phyloP scores from a whole-genome alignment of 2,888 invertebrate species.

The Andrena dorsata region DNA sequence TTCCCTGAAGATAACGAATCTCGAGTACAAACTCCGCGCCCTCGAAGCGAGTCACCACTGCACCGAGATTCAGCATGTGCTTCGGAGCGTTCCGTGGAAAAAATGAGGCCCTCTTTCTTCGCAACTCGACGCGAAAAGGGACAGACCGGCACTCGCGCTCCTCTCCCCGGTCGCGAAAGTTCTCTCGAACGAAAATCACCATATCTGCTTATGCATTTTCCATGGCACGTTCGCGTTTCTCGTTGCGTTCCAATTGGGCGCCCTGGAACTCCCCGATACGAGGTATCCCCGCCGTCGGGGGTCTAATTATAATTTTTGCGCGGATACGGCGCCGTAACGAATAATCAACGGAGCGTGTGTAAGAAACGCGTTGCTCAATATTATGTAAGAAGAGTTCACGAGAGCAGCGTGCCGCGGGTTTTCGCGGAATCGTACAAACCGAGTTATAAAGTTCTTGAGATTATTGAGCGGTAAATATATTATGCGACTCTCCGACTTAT shows the following conservation, averaged over 20 bases:
- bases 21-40: not conserved
- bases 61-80: no score
- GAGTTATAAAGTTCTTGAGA: conserved; percentile 23
- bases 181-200: not conserved
- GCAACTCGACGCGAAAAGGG: no score
- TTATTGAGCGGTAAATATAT: conserved; percentile 29
- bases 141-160: not conserved
- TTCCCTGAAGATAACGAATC: not conserved
- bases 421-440: conserved; percentile 32
- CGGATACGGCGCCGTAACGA: conserved; percentile 27
- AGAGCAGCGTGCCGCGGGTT: conserved; percentile 8
- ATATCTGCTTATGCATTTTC: conserved; percentile 9
- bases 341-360: conserved; percentile 23
- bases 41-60: no score
- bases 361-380: conserved; percentile 33
- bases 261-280: not conserved
- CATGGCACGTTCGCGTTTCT: conserved; percentile 10
- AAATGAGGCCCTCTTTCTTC: no score
- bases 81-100: no score
- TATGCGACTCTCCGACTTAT: not conserved
- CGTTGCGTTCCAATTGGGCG: not conserved
- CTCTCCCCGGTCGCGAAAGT: conserved; percentile 7
- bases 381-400: conserved; percentile 47
- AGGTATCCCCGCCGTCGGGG: not conserved
- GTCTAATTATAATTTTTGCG: conserved; percentile 64